A percentile compares a stretch with the other conserved stretches of the same genome.
Conservation (phyloP, 2,888 invertebrate species). For the Archips xylosteana region DNA sequence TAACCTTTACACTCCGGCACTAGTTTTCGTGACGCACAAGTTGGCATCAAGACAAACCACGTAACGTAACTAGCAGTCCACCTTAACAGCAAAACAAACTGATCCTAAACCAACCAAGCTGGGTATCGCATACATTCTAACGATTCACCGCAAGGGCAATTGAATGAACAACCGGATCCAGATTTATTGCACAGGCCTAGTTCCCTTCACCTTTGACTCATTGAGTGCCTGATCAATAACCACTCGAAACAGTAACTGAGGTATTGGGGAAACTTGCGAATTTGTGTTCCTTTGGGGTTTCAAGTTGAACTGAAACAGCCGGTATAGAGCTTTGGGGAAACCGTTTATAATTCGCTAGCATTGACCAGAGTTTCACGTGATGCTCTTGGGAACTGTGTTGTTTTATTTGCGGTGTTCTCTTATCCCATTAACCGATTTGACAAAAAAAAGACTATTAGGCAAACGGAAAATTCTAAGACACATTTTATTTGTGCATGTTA, state of each 20-base stretch:
- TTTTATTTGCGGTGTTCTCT: not conserved
- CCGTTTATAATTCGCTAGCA: slow-evolving; percentile 16
- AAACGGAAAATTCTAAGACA: too few relatives aligned
- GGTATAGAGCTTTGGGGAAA: slow-evolving; percentile 12
- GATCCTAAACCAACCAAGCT: slow-evolving; percentile 10
- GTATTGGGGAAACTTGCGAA: slow-evolving; percentile 22
- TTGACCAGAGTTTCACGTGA: not conserved
- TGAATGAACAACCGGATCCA: slow-evolving; percentile 8
- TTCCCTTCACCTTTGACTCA: slow-evolving; percentile 15
- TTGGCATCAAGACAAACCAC: not conserved
- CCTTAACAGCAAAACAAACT: slow-evolving; percentile 13
- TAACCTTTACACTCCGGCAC: not conserved
- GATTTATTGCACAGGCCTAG: slow-evolving; percentile 20
- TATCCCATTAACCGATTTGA: not conserved
- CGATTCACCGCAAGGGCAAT: slow-evolving; percentile 24
- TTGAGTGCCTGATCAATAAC: slow-evolving; percentile 30
- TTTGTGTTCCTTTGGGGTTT: slow-evolving; percentile 11
- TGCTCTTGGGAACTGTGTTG: not conserved
- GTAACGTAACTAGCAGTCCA: not conserved
- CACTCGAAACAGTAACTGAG: slow-evolving; percentile 24
- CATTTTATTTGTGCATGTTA: too few relatives aligned
- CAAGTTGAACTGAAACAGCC: slow-evolving; percentile 20
- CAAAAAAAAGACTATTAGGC: too few relatives aligned
- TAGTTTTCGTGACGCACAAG: not conserved
- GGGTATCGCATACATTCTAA: slow-evolving; percentile 1